Evolutionary conservation across 2,797 vertebrate species (phyloP).

Genomic region (Eupleurogrammus muticus): DNA sequence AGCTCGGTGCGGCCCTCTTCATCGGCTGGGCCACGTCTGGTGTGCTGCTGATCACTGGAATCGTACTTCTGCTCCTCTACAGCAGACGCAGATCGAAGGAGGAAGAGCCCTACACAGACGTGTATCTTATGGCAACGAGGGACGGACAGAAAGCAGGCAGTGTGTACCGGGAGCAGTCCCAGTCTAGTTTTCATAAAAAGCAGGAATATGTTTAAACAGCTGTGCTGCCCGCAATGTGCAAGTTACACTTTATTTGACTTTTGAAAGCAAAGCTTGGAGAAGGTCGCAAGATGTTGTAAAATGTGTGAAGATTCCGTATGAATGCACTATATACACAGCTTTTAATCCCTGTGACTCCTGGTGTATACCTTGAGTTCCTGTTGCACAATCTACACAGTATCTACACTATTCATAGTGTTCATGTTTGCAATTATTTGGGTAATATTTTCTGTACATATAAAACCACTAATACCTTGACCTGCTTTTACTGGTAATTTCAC

Average conservation of each 20-base stretch:
- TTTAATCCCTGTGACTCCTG: not conserved
- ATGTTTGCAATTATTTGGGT: not conserved
- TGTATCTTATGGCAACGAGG: not conserved
- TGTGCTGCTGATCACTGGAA: slow-evolving; percentile 78
- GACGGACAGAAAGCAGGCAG: slow-evolving; percentile 8
- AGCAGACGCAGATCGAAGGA: slow-evolving; percentile 68
- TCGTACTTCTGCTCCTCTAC: slow-evolving; percentile 82
- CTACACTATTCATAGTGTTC: not conserved
- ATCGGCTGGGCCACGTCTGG: slow-evolving; percentile 88
- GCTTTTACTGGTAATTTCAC: not conserved
- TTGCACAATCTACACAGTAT: not conserved
- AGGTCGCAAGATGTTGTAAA: not conserved
- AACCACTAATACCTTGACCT: not conserved
- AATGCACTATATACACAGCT: not conserved
- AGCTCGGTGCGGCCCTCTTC: slow-evolving; percentile 90
- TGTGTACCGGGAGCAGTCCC: slow-evolving; percentile 29
- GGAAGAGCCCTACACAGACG: slow-evolving; percentile 38
- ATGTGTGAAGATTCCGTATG: not conserved
- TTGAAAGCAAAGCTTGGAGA: not conserved
- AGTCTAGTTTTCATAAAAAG: slow-evolving; percentile 76
- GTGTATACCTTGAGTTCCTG: not conserved
- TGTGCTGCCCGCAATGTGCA: not conserved
- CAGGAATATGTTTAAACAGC: slow-evolving; percentile 84
- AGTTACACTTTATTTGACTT: not conserved
- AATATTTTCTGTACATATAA: not conserved